Conservation (phyloP, 1,140 invertebrate genomes). For the Diabrotica undecimpunctata region DNA sequence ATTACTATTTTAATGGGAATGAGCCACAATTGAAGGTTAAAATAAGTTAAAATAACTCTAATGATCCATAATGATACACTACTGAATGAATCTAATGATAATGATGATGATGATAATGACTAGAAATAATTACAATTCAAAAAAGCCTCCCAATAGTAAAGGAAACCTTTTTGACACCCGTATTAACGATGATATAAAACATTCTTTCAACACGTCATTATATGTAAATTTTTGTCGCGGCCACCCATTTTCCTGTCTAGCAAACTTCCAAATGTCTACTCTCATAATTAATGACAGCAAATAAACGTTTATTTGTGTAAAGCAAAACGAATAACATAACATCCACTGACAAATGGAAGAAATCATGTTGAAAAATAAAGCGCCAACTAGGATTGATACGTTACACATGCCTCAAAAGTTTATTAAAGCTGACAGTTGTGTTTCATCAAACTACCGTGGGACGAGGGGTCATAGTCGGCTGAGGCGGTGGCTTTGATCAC, state of each 20-base stretch:
- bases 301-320: slow-evolving; percentile 12
- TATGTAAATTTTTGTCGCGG: no score
- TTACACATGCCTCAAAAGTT: slow-evolving; percentile 17
- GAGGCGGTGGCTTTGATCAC: slow-evolving; percentile 14
- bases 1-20: no score
- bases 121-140: no score
- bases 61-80: no score
- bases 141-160: no score
- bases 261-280: not conserved
- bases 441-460: slow-evolving; percentile 20
- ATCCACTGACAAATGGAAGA: slow-evolving; percentile 11
- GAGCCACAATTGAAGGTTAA: no score
- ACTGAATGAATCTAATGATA: no score
- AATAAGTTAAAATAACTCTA: no score
- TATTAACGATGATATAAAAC: no score
- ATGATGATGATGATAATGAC: no score
- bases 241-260: not conserved
- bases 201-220: no score
- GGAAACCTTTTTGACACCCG: no score
- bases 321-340: slow-evolving; percentile 7
- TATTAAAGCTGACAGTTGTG: slow-evolving; percentile 21
- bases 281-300: slow-evolving; percentile 8
- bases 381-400: slow-evolving; percentile 14
- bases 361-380: slow-evolving; percentile 15
- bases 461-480: slow-evolving; percentile 10